phyloP scores from a whole-genome alignment of 2,797 vertebrate species.

The Takifugu ocellatus region DNA sequence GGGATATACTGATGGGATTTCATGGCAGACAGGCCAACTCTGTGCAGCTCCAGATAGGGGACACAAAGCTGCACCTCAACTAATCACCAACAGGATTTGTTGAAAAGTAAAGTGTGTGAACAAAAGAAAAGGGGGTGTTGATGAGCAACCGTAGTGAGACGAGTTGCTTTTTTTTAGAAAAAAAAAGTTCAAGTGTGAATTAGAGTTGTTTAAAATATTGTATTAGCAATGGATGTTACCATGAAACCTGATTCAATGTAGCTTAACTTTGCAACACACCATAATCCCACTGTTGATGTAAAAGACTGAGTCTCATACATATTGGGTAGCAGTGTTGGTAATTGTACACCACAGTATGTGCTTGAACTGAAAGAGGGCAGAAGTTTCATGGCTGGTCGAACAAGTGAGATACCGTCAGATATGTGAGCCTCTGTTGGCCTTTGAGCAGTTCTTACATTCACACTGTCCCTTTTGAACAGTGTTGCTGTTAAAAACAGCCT shows the following conservation, averaged over 20 bases:
- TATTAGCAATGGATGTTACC: no score
- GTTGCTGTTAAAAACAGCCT: conserved; percentile 7
- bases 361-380: conserved; percentile 19
- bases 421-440: background rate
- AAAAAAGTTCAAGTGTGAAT: no score
- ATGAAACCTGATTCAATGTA: no score
- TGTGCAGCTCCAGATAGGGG: no score
- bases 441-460: conserved; percentile 8
- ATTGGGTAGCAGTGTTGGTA: background rate
- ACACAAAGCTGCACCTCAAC: no score
- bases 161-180: no score
- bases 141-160: conserved; percentile 1
- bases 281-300: no score
- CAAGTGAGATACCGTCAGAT: conserved; percentile 32
- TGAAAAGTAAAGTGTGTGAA: conserved; percentile 2
- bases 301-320: background rate
- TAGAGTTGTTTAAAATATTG: no score
- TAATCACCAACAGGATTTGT: no score
- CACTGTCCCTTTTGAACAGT: conserved; percentile 14
- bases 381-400: conserved; percentile 18
- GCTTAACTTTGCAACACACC: no score
- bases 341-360: background rate
- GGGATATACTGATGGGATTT: conserved; percentile 45
- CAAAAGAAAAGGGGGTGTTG: conserved; percentile 26
- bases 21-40: conserved; percentile 49